Conservation (phyloP, 2,888 invertebrate species). For the Archips crataeganus region DNA sequence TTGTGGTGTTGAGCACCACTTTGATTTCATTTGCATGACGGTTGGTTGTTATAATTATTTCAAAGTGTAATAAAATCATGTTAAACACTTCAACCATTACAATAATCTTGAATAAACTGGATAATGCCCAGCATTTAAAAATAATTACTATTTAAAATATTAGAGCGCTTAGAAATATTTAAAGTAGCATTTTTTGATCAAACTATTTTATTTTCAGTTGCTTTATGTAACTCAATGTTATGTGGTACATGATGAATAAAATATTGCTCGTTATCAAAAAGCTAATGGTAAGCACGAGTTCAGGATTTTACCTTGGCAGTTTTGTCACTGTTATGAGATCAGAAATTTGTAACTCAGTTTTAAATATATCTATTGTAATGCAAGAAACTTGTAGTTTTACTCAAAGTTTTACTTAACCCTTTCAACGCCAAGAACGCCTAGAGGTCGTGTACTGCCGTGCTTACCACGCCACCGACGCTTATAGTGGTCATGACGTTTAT, state of each 20-base stretch:
- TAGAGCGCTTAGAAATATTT: constrained; percentile 81
- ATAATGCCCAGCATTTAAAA: constrained; percentile 80
- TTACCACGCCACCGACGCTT: no score
- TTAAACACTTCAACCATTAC: constrained; percentile 21
- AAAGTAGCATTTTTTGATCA: constrained; percentile 82
- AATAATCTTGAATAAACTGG: constrained; percentile 62
- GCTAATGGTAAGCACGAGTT: constrained; percentile 65
- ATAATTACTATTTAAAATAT: constrained; percentile 79
- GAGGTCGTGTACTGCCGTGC: no score
- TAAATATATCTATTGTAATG: constrained; percentile 80
- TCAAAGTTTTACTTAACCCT: constrained; percentile 34
- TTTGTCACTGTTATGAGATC: constrained; percentile 76
- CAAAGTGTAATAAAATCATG: constrained; percentile 28
- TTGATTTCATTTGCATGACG: constrained; percentile 21
- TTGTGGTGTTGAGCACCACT: constrained; percentile 39
- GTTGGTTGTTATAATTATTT: constrained; percentile 20
- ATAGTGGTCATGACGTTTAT: no score
- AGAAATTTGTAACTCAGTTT: constrained; percentile 83
- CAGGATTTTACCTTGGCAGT: constrained; percentile 70
- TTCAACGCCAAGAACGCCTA: no score
- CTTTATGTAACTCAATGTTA: constrained; percentile 77
- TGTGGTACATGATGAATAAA: constrained; percentile 72
- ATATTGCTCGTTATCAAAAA: constrained; percentile 71
- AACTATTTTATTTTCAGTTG: constrained; percentile 78
- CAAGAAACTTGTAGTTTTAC: constrained; percentile 64